phyloP scores from a whole-genome alignment of 2,797 vertebrate genomes.

The Micromesistius poutassou region DNA sequence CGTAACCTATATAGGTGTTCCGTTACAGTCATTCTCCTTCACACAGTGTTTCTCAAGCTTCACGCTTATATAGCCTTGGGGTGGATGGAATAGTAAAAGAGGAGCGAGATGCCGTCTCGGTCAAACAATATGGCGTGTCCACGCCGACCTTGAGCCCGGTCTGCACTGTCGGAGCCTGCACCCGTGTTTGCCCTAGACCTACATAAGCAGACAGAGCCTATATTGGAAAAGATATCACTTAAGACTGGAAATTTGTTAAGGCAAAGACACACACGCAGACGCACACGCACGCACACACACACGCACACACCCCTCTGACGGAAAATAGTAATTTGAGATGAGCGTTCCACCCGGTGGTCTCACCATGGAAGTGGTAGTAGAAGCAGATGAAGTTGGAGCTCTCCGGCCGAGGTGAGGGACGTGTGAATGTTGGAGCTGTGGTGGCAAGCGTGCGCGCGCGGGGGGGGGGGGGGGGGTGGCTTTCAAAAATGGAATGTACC shows the following conservation, averaged over 20 bases:
- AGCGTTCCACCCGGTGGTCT: constrained; percentile 48
- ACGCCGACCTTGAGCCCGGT: constrained; percentile 16
- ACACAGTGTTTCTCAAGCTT: not conserved
- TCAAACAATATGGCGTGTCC: constrained; percentile 36
- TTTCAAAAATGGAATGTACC: constrained; percentile 50
- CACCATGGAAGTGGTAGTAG: constrained; percentile 34
- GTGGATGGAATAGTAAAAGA: not conserved
- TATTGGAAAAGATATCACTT: constrained; percentile 43
- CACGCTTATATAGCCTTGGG: not conserved
- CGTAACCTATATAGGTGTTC: not conserved
- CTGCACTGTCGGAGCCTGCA: constrained; percentile 7
- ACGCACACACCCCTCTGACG: constrained; percentile 14
- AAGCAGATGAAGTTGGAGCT: constrained; percentile 34
- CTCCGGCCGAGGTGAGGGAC: constrained; percentile 27
- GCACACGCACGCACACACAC: no score
- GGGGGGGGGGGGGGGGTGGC: constrained; percentile 45
- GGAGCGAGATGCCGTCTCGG: constrained; percentile 10
- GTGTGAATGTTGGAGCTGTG: constrained; percentile 40
- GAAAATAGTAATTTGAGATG: constrained; percentile 45
- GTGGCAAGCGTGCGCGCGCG: constrained; percentile 43
- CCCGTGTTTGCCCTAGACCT: constrained; percentile 53
- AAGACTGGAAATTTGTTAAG: constrained; percentile 28
- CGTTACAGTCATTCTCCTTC: not conserved
- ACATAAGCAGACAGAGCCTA: constrained; percentile 47
- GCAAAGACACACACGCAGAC: no score